Evolutionary conservation across 1,140 invertebrate species (phyloP), one percentile per base, ranked within the genome.

Genomic region (Hylyphantes graminicola): DNA sequence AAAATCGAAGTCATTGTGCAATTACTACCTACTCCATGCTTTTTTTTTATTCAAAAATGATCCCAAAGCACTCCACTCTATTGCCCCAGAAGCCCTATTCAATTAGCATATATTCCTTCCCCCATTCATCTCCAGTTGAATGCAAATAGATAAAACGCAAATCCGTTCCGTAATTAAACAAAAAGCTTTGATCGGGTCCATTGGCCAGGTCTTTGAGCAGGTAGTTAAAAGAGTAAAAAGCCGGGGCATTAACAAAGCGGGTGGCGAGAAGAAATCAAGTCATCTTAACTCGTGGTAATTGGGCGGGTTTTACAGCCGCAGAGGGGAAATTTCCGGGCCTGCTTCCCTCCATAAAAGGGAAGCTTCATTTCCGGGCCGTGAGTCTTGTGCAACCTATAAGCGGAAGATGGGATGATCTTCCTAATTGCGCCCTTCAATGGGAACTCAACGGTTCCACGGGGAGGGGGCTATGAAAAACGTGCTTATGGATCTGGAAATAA

Each of bases 281-380:
- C 79, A 81, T 81, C 79, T 81, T 81, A 81, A 81, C 79, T 73
- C 57, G 68, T 51, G 48, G 68, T 81, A 81, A 81, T 81, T 81
- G 79, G 79, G 73, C 79, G 79, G 68, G 79, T 81, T 81, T 81
- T 81, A 81, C 79, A 81, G 79, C 79, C 79, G 67, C 79, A 73
- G 68, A 19, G 79, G 79, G 79, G 48, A 73, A 81, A 81, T 81
- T 81, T 81, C 79, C 79, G 79, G 79, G 67, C 68, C n/a, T 50
- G 68, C 79, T 73, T 72, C 68, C 79, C 73, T 81, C 79, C 79
- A 81, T 81, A 81, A 81, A 81, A 81, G 79, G 64, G 54, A 64
- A 67, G 68, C 35, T 81, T 81, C 79, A 81, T 81, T 81, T 81
- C 79, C 79, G 79, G 79, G 35, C n/a, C 65, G 53, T 9, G 67